Conservation (phyloP, 2,113 vertebrate species). For the Lagopus muta region DNA sequence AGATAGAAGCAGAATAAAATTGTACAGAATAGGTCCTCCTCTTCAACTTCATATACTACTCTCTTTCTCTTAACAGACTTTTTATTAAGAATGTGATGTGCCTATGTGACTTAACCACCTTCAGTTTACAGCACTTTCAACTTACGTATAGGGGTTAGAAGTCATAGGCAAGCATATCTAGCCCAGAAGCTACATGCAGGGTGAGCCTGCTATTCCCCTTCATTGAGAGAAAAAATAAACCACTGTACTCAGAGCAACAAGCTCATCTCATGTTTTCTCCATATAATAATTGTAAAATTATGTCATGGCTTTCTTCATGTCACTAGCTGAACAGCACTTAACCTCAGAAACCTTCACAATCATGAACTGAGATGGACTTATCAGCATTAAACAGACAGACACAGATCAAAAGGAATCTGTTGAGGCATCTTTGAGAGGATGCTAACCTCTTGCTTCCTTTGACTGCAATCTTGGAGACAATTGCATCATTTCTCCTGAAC, state of each 20-base stretch:
- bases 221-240: background rate
- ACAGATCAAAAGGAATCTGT: background rate
- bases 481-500: too few species aligned
- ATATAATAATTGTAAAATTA: background rate
- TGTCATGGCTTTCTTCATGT: background rate
- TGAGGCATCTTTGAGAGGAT: background rate
- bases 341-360: background rate
- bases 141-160: background rate
- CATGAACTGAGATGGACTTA: background rate
- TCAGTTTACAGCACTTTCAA: background rate
- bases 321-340: background rate
- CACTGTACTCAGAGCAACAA: background rate
- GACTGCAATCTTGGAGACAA: too few species aligned
- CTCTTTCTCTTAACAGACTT: background rate
- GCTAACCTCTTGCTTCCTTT: too few species aligned
- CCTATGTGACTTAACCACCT: background rate
- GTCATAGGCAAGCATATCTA: background rate
- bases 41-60: background rate
- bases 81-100: background rate
- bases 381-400: background rate
- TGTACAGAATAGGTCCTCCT: background rate
- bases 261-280: background rate
- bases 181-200: background rate
- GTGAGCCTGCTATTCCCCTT: background rate
- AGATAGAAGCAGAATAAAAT: background rate